Evolutionary conservation across 2,113 vertebrate genomes (phyloP).

Genomic region (Dendropsophus ebraccatus): DNA sequence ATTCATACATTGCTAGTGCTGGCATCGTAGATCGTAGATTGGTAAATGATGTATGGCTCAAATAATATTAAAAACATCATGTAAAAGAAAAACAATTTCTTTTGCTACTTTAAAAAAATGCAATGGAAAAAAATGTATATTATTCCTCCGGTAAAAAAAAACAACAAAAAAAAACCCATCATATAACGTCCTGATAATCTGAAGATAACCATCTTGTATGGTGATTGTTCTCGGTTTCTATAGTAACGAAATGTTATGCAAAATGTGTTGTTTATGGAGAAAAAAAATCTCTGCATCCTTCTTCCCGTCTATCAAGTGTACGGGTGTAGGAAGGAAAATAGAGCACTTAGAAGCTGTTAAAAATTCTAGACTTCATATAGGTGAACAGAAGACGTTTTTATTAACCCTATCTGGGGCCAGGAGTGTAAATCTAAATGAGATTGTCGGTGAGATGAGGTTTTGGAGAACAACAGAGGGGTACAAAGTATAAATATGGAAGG

Average conservation of each 20-base stretch:
- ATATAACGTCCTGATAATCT: background rate
- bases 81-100: no score
- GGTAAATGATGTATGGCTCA: no score
- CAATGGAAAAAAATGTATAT: no score
- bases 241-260: conserved; percentile 46
- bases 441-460: no score
- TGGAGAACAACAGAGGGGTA: no score
- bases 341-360: conserved; percentile 24
- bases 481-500: no score
- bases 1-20: no score
- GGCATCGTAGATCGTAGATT: no score
- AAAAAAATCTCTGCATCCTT: conserved; percentile 11
- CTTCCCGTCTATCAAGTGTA: background rate
- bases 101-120: no score
- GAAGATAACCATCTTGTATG: conserved; percentile 14
- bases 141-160: no score
- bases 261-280: conserved; percentile 41
- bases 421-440: no score
- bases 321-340: conserved; percentile 40
- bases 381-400: background rate
- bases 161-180: background rate
- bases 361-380: background rate
- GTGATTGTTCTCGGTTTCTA: conserved; percentile 46
- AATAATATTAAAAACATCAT: no score
- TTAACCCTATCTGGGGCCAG: background rate